These are phyloP conservation scores for Micronisus gabar DNA, from an alignment of 2,113 vertebrate genomes.

Conservation along the genomic window DNA sequence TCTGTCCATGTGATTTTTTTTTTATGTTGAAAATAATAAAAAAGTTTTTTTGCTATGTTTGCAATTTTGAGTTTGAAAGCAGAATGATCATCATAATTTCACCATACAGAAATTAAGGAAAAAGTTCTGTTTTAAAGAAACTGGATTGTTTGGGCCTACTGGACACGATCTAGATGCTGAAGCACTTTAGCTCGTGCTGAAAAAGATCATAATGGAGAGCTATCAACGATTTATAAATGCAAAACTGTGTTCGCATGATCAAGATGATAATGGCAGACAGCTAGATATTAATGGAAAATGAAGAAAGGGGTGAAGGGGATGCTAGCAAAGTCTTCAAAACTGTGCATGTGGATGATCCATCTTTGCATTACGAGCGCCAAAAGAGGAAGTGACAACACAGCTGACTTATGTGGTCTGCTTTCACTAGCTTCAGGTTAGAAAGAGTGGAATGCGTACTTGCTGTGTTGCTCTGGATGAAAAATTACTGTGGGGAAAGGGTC, in stretches of 20 bases:
- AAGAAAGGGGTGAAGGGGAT: neutral
- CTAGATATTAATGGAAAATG: neutral
- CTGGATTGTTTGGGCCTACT: neutral
- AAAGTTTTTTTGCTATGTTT: neutral
- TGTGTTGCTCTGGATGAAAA: neutral
- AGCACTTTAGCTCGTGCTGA: neutral
- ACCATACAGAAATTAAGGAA: neutral
- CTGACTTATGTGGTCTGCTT: neutral
- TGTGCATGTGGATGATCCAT: neutral
- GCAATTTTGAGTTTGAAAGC: neutral
- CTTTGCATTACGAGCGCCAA: neutral
- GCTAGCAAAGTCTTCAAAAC: neutral
- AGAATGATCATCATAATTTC: neutral
- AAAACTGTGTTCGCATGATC: neutral
- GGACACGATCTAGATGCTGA: neutral
- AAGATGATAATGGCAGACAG: neutral
- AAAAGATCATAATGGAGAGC: neutral
- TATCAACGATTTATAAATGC: neutral
- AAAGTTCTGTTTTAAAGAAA: neutral
- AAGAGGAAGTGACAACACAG: neutral
- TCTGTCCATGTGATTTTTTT: neutral
- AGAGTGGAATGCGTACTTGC: neutral
- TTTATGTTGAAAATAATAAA: neutral
- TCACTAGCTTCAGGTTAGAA: neutral
- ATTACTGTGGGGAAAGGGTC: neutral